Base-by-base conservation (phyloP, 2,888 invertebrate genomes). In the Drosophila lacicola region DNA sequence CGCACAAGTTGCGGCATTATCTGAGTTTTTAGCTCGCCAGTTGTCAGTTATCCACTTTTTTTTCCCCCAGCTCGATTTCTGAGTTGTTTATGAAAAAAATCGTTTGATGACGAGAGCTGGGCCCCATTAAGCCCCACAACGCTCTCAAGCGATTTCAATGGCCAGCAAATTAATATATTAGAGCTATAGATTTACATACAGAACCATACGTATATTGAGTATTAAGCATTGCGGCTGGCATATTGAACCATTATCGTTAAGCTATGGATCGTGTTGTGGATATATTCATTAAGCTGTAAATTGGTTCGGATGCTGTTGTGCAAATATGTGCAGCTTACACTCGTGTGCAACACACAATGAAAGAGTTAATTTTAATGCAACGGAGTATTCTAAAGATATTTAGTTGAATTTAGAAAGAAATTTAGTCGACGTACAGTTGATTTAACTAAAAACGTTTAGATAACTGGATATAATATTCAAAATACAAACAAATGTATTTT, bases 1-100 rank as follows among this genome's bases (percentile, higher is more conserved):
- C 55, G 68, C 63, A 76, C 64, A 78, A 78, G 45, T 49, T 65
- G 72, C 44, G 62, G 67, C 74, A 78, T 81, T 81, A 81, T 87
- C 79, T 42, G 66, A 68, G 74, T 81, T 70, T 65, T 67, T 60
- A 70, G 67, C 62, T 46, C 44, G 17, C 41, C 42, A 56, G 67
- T 58, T 51, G 41, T 53, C 71, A 58, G 34, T 45, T 51, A 36
- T 55, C 21, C 45, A 55, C 10, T 8, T 36, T 36, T 45, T 54
- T 4, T 46, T 41, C 21, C 11, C 39, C 21, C 9, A 46, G 45
- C 57, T 56, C n/a, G 19, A 34, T 70, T 50, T 51, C 49, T 45
- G 39, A 61, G 53, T 62, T 70, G 50, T 47, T 70, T 17, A 37
- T 44, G 19, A 4, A 36, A 37, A 44, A 39, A 41, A 34, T 8